Evolutionary conservation across 2,888 invertebrate species (phyloP).

Genomic region (Apotomis turbidana): DNA sequence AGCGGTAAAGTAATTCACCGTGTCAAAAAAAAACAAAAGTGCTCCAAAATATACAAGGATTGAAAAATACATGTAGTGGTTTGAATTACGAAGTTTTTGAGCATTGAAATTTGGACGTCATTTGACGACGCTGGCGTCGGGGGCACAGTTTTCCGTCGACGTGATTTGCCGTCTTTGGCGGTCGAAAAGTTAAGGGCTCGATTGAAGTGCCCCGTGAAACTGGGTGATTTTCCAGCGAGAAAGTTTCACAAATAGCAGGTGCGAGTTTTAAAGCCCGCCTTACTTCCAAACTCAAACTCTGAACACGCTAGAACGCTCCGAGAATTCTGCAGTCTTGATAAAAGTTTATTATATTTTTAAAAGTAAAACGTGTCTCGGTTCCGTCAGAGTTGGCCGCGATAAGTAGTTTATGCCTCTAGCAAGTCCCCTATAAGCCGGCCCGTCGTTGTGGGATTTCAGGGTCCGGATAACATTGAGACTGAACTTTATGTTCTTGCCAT

Average conservation of each 20-base stretch:
- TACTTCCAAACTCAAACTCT: constrained; percentile 3
- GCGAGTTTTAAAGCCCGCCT: not conserved
- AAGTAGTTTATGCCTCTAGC: constrained; percentile 33
- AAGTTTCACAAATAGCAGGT: not conserved
- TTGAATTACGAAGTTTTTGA: no score
- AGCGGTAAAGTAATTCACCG: no score
- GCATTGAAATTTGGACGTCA: no score
- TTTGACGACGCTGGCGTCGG: no score
- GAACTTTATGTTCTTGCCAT: constrained; percentile 4
- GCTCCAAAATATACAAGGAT: no score
- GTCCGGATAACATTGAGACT: constrained; percentile 27
- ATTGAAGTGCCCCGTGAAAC: not conserved
- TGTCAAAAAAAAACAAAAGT: no score
- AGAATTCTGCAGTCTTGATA: constrained; percentile 5
- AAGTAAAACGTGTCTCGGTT: constrained; percentile 19
- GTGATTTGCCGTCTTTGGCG: no score
- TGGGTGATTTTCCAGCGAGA: not conserved
- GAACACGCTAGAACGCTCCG: not conserved
- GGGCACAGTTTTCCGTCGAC: no score
- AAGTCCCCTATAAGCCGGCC: constrained; percentile 32
- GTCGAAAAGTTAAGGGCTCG: no score
- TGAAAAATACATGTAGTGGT: no score
- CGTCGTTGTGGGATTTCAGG: constrained; percentile 19
- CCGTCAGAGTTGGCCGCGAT: constrained; percentile 1
- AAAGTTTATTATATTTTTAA: constrained; percentile 20